Base-by-base conservation (phyloP, 2,888 invertebrate genomes). In the Metacarcinus magister region DNA sequence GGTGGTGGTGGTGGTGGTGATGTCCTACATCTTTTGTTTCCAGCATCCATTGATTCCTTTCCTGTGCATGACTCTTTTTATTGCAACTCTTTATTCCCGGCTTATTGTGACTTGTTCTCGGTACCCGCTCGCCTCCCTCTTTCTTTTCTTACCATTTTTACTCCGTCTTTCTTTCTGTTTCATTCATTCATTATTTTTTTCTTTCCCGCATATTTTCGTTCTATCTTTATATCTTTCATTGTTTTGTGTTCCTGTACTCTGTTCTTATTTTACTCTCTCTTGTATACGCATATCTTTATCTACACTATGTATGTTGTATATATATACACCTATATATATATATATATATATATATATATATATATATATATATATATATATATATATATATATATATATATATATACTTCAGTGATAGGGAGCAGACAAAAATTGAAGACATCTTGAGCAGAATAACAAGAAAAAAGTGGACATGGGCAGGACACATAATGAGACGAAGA, bases 21-120 rank as follows among this genome's bases (percentile, higher is more conserved):
- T 87, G 87, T 54, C 54, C 54, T 54, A 54, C 54, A 54, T 90
- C 44, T 39, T 90, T 90, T 90, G 90, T 90, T 90, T 90, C 19
- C 43, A 28, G 39, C 43, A 39, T 28, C 90, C 19, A 43, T 90
- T 43, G 43, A 44, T 91, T 46, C 46, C 39, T 43, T 32, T 44
- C 39, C 23, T 28, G 43, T 39, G 43, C 39, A n/a, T 10, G 43
- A 44, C n/a, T 91, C n/a, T 90, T 90, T 90, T 43, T 90, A 90
- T 90, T 39, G 39, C 23, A 39, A 90, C 90, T 90, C 39, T 90
- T 44, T 90, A 39, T 90, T 44, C 28, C 43, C 44, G 23, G 39
- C 39, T 90, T 44, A 43, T 90, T 90, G 43, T 90, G 54, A 54
- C 54, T 54, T 54, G 54, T 54, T 54, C 54, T 54, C 16, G 54